Conservation (phyloP, 2,113 vertebrate species). For the Caretta caretta region DNA sequence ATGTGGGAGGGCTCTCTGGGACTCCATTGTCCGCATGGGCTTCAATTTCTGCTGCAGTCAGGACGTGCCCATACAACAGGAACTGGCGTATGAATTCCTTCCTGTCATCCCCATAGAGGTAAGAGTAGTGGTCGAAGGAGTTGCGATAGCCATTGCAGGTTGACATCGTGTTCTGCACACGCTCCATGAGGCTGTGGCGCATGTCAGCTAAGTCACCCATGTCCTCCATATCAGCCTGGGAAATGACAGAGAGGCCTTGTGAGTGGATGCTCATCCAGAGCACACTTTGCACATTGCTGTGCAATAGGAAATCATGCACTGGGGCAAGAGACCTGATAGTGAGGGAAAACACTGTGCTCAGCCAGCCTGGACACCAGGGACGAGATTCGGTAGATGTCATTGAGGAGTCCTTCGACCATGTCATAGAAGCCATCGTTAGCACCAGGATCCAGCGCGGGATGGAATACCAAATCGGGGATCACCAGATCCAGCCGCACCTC, state of each 20-base stretch:
- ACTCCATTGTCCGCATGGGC: constrained; percentile 67
- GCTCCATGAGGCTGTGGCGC: constrained; percentile 80
- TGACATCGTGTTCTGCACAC: constrained; percentile 56
- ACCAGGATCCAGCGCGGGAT: constrained; percentile 86
- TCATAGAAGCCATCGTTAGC: constrained; percentile 82
- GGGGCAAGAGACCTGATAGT: constrained; percentile 88
- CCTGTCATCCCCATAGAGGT: constrained; percentile 87
- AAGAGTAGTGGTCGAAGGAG: constrained; percentile 82
- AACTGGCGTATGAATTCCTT: constrained; percentile 89
- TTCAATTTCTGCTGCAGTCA: constrained; percentile 80
- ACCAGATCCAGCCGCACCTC: constrained; percentile 88
- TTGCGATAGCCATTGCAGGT: constrained; percentile 77
- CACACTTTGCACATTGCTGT: fast-evolving
- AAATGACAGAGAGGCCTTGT: not conserved
- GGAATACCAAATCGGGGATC: constrained; percentile 88
- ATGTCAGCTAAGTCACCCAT: constrained; percentile 79
- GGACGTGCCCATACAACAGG: constrained; percentile 82
- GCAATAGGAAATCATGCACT: fast-evolving
- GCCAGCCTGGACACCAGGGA: constrained; percentile 88
- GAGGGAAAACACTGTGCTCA: constrained; percentile 64
- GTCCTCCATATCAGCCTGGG: constrained; percentile 88
- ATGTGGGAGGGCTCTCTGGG: constrained; percentile 80
- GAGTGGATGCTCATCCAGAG: not conserved
- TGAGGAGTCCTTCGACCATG: constrained; percentile 84
- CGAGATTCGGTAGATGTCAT: constrained; percentile 83